These are phyloP conservation scores for Drosophila parvula DNA, from an alignment of 1,140 invertebrate species.

Conservation along the genomic window DNA sequence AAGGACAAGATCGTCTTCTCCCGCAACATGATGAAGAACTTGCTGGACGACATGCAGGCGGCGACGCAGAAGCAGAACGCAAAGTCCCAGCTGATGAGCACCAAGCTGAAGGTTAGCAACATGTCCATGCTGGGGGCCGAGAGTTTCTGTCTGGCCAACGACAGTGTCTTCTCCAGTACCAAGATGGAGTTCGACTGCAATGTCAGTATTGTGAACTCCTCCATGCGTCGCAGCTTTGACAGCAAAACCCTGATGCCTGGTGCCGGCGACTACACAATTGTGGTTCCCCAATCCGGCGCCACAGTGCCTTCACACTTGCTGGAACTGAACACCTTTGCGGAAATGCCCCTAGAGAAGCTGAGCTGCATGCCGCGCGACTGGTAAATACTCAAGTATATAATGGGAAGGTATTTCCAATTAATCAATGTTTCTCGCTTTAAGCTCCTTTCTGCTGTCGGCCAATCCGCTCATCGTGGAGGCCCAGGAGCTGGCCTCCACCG, in stretches of 20 bases:
- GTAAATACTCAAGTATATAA: conserved; percentile 30
- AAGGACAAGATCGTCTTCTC: conserved; percentile 80
- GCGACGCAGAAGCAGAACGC: conserved; percentile 45
- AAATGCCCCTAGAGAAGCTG: conserved; percentile 68
- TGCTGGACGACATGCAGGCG: conserved; percentile 69
- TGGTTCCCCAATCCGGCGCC: conserved; percentile 1
- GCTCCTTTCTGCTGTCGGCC: conserved; percentile 68
- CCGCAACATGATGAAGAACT: conserved; percentile 69
- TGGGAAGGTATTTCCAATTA: conserved; percentile 5
- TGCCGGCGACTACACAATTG: conserved; percentile 13
- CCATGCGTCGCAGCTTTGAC: conserved; percentile 53
- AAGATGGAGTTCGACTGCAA: conserved; percentile 73
- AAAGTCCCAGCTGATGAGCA: conserved; percentile 67
- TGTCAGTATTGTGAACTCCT: conserved; percentile 38
- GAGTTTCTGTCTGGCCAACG: conserved; percentile 72
- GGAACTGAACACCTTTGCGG: conserved; percentile 70
- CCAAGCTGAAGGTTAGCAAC: conserved; percentile 71
- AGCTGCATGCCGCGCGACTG: conserved; percentile 59
- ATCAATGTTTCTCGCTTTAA: conserved; percentile 26
- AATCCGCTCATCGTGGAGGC: conserved; percentile 80
- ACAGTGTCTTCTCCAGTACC: conserved; percentile 76
- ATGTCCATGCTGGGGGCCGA: conserved; percentile 64
- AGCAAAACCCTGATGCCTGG: conserved; percentile 51
- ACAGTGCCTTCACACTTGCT: conserved; percentile 58
- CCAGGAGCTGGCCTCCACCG: conserved; percentile 74